Conservation (phyloP, 2,797 vertebrate species). For the Gadopsis marmoratus region DNA sequence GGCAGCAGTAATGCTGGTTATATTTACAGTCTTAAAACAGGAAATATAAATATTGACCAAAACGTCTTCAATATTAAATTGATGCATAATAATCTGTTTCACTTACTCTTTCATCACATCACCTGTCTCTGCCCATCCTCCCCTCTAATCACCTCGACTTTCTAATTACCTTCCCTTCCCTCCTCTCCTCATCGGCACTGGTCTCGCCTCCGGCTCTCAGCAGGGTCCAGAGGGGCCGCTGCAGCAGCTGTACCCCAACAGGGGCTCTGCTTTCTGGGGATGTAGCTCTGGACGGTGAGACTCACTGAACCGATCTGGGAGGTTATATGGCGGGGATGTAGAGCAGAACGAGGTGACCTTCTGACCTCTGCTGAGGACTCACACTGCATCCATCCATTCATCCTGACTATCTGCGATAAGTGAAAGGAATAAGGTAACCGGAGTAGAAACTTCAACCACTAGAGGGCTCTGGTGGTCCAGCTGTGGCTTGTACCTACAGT, state of each 20-base stretch:
- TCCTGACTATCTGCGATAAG: neutral
- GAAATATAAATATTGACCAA: neutral
- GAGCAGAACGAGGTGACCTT: slow-evolving; percentile 13
- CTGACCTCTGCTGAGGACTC: slow-evolving; percentile 9
- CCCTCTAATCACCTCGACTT: neutral
- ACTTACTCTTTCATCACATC: slow-evolving; percentile 2
- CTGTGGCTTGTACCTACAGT: slow-evolving; percentile 4
- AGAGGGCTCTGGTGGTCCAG: slow-evolving; percentile 68
- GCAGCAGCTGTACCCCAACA: slow-evolving; percentile 36
- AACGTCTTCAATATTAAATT: neutral
- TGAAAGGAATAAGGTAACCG: neutral
- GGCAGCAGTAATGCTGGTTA: neutral
- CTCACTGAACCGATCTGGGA: slow-evolving; percentile 12
- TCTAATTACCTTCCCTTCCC: slow-evolving; percentile 23
- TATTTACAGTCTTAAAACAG: neutral
- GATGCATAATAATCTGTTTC: neutral
- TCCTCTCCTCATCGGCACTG: neutral
- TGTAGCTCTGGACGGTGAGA: neutral
- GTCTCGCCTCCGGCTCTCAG: slow-evolving; percentile 22
- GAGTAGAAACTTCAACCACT: slow-evolving; percentile 27
- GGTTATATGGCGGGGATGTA: slow-evolving; percentile 4
- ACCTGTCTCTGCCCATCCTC: neutral
- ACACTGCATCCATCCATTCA: no score
- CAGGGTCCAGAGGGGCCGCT: slow-evolving; percentile 21
- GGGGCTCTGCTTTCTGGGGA: slow-evolving; percentile 14